A percentile compares a stretch with the other conserved stretches of the same genome.
These are phyloP conservation scores for Indri indri DNA, from an alignment of 2,113 vertebrate genomes.

Conservation along the genomic window DNA sequence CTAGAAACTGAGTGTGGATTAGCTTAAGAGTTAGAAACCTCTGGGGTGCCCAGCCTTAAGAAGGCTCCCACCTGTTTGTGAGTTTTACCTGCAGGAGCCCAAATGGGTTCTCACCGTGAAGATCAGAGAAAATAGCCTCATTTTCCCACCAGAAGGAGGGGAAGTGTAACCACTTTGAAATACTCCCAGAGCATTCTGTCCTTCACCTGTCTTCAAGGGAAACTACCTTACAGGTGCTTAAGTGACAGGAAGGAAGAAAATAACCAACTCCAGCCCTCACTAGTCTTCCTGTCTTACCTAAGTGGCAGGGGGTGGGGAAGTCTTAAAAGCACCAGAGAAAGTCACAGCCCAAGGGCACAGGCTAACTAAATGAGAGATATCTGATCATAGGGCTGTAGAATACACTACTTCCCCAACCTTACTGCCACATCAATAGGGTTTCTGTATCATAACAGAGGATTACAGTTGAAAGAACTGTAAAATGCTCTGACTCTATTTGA, in stretches of 20 bases:
- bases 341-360: neutral
- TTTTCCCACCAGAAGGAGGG: neutral
- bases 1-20: neutral
- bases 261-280: neutral
- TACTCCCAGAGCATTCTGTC: neutral
- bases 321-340: neutral
- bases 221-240: neutral
- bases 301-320: neutral
- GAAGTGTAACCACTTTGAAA: neutral
- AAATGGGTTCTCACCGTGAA: neutral
- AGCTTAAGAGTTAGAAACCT: neutral
- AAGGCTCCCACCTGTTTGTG: neutral
- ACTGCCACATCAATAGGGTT: neutral
- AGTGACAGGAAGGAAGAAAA: neutral
- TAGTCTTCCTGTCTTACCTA: neutral
- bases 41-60: neutral
- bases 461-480: neutral
- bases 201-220: neutral
- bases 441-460: neutral
- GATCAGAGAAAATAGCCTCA: neutral
- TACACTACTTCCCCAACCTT: neutral
- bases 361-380: neutral
- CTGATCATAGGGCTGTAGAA: neutral
- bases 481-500: neutral
- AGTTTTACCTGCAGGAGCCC: neutral